Base-by-base conservation (phyloP, 2,888 invertebrate species). In the Mythimna ferrago region DNA sequence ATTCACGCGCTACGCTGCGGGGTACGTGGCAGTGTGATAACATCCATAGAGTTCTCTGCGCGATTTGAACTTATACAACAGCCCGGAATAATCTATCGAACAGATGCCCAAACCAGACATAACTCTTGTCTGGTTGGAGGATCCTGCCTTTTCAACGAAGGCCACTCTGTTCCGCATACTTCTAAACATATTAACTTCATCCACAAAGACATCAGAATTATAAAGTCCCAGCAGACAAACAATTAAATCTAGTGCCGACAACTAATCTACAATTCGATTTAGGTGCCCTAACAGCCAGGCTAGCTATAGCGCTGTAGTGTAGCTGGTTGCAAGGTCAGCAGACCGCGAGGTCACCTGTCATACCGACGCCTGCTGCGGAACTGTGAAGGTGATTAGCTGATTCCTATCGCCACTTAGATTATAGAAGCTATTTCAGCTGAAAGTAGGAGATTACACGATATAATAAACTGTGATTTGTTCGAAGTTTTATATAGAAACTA, bases 231-330 rank as follows among this genome's bases (percentile, higher is more conserved):
- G 48, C 41, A 61, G 44, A 38, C 48, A 69, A 74, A 67, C 66
- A 63, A 26, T 26, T 26, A 26, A 54, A 69, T 80, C 57, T 65
- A 71, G 58, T 53, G 83, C 54, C 71, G 67, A 63, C 63, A 80
- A 65, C 71, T 71, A 84, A 82, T 84, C 83, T 85, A 71, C 60
- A 62, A 73, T 76, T 84, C 76, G 69, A 76, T 82, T 79, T 71
- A 78, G 61, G 61, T 44, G 65, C 70, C 60, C 51, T 62, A 75
- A 70, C 72, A 75, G 51, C 32, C 21, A n/a, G 26, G 54, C 58
- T 71, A 64, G 69, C 70, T 72, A 71, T 73, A 76, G 67, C 41
- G 67, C 53, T 58, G 21, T 48, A 32, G 53, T 32, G 61, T 48
- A 41, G 72, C 66, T 70, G 58, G 66, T 51, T 64, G 71, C 85